Evolutionary conservation across 2,888 invertebrate species (phyloP).

Genomic region (Cremastinae sp.): DNA sequence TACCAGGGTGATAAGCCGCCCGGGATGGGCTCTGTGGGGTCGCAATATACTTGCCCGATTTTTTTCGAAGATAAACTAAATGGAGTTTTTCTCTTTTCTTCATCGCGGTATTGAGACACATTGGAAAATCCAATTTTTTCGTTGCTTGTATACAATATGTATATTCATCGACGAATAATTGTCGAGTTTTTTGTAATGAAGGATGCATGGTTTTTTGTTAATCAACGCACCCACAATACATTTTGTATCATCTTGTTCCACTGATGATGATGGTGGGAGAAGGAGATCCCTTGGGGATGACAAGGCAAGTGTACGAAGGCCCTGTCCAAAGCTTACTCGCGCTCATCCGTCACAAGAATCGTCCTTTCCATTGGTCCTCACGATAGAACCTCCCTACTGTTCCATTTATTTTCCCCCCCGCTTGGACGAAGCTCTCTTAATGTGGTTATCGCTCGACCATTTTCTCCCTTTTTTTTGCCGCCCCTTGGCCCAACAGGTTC

Average conservation of each 20-base stretch:
- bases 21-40: slow-evolving; percentile 37
- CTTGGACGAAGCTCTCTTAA: not conserved
- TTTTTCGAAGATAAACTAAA: slow-evolving; percentile 34
- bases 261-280: too few species aligned
- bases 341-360: slow-evolving; percentile 71
- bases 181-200: slow-evolving; percentile 65
- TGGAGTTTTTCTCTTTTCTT: not conserved
- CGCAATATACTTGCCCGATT: slow-evolving; percentile 29
- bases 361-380: slow-evolving; percentile 47
- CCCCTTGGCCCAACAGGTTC: not conserved
- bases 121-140: not conserved
- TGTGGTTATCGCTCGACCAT: not conserved
- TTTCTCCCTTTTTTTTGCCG: not conserved
- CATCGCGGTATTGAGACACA: not conserved
- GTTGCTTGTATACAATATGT: not conserved
- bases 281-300: slow-evolving; percentile 68
- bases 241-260: slow-evolving; percentile 72
- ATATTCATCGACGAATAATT: not conserved
- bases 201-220: slow-evolving; percentile 73
- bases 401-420: not conserved
- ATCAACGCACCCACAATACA: slow-evolving; percentile 74
- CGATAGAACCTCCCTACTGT: slow-evolving; percentile 12
- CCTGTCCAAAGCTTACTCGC: slow-evolving; percentile 69
- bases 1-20: slow-evolving; percentile 61
- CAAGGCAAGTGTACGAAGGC: slow-evolving; percentile 51